These are phyloP conservation scores for Nomada ferruginata DNA, from an alignment of 2,888 invertebrate genomes.

Conservation along the genomic window DNA sequence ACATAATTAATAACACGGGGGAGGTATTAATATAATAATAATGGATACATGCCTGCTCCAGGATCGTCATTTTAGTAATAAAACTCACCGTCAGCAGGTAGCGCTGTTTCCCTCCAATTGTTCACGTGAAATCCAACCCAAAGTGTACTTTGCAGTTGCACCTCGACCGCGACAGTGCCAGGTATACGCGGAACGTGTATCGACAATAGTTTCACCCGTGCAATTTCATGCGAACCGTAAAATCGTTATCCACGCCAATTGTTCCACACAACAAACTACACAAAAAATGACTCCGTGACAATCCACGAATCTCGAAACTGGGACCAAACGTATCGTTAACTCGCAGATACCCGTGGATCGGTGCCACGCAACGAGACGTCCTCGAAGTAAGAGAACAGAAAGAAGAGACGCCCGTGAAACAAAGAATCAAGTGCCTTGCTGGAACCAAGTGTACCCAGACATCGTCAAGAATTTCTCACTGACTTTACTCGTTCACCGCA, in stretches of 20 bases:
- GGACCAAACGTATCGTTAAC: neutral
- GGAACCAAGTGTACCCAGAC: neutral
- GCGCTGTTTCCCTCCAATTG: neutral
- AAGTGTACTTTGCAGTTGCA: neutral
- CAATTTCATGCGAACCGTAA: too few relatives aligned
- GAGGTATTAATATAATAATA: neutral
- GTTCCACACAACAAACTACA: neutral
- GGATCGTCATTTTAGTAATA: neutral
- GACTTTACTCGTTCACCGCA: neutral
- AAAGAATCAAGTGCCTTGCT: constrained; percentile 21
- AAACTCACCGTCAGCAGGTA: neutral
- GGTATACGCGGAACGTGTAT: neutral
- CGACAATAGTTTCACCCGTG: neutral
- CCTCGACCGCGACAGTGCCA: neutral
- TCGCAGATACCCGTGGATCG: neutral
- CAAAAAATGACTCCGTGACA: neutral
- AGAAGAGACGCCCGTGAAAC: neutral
- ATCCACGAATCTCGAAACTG: constrained; percentile 13
- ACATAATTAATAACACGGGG: neutral
- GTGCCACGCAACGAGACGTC: neutral
- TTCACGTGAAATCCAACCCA: neutral
- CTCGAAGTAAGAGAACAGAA: neutral
- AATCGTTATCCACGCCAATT: neutral
- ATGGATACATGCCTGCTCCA: neutral
- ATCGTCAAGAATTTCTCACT: neutral